A percentile compares a stretch with the other conserved stretches of the same genome.
Conservation (phyloP, 2,888 invertebrate species). For the Endomychus coccineus region DNA sequence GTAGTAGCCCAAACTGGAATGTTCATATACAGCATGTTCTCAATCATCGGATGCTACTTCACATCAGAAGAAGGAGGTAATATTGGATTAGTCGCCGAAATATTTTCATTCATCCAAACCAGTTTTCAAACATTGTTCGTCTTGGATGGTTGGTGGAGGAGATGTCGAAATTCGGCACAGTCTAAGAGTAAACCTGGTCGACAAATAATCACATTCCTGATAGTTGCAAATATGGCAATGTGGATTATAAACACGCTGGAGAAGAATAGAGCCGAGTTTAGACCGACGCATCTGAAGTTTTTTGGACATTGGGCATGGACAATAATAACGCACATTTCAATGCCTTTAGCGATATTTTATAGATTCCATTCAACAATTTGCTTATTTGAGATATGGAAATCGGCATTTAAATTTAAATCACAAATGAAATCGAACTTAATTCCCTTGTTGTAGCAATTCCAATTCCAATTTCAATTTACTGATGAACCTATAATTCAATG, state of each 20-base stretch:
- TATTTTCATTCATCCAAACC: slow-evolving; percentile 82
- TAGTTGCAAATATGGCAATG: slow-evolving; percentile 87
- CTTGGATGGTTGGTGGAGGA: slow-evolving; percentile 79
- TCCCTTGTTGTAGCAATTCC: no score
- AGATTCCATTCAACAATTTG: slow-evolving; percentile 93
- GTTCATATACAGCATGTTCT: slow-evolving; percentile 89
- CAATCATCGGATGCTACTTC: slow-evolving; percentile 88
- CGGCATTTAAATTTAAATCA: slow-evolving; percentile 67
- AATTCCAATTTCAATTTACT: no score
- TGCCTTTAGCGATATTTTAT: slow-evolving; percentile 90
- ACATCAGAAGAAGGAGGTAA: slow-evolving; percentile 74
- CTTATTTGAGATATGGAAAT: slow-evolving; percentile 93
- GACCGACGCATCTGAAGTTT: slow-evolving; percentile 86
- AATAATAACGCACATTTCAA: slow-evolving; percentile 88
- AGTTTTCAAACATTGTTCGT: slow-evolving; percentile 88
- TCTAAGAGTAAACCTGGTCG: slow-evolving; percentile 82
- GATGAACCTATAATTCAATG: no score
- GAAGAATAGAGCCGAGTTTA: slow-evolving; percentile 83
- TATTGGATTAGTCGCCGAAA: slow-evolving; percentile 72
- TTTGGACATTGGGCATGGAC: slow-evolving; percentile 95
- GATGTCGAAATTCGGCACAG: slow-evolving; percentile 74
- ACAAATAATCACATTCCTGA: slow-evolving; percentile 86
- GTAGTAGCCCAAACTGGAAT: slow-evolving; percentile 89
- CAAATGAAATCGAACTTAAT: no score
- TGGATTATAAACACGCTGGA: slow-evolving; percentile 92